Evolutionary conservation across 2,113 vertebrate genomes (phyloP).

Genomic region (Salvelinus alpinus): DNA sequence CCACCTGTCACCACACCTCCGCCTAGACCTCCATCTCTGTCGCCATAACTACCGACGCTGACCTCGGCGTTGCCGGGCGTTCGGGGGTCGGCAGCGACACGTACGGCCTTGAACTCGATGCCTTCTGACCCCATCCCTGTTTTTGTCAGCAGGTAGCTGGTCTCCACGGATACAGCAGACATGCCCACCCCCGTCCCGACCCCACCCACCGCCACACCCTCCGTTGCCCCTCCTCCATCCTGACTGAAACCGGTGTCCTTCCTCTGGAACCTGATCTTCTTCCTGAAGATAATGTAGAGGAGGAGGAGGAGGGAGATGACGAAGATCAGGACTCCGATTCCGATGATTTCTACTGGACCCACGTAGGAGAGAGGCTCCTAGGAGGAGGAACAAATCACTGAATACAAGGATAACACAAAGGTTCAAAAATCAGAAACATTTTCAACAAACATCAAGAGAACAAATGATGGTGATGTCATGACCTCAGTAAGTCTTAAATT

Average conservation of each 20-base stretch:
- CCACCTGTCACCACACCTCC: no score
- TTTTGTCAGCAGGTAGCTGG: conserved; percentile 81
- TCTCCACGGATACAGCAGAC: conserved; percentile 63
- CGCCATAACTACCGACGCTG: conserved; percentile 58
- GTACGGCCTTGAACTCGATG: conserved; percentile 84
- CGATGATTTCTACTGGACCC: conserved; percentile 92
- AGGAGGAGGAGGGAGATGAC: conserved; percentile 84
- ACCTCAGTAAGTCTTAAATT: no score
- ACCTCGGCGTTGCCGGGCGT: conserved; percentile 55
- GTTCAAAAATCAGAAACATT: no score
- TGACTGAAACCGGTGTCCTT: conserved; percentile 70
- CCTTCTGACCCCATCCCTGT: conserved; percentile 74
- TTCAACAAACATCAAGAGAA: no score
- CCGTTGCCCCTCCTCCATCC: neutral
- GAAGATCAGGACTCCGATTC: conserved; percentile 86
- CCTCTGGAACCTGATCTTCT: conserved; percentile 83
- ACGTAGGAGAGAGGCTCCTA: conserved; percentile 84
- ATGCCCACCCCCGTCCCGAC: conserved; percentile 35
- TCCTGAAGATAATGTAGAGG: conserved; percentile 85
- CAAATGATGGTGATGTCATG: no score
- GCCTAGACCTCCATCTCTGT: conserved; percentile 74
- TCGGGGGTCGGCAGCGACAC: conserved; percentile 41
- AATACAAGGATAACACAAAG: neutral
- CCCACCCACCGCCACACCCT: no score
- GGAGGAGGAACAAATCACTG: conserved; percentile 42